A percentile compares a stretch with the other conserved stretches of the same genome.
phyloP scores from a whole-genome alignment of 2,113 vertebrate genomes.

The Engraulis encrasicolus region DNA sequence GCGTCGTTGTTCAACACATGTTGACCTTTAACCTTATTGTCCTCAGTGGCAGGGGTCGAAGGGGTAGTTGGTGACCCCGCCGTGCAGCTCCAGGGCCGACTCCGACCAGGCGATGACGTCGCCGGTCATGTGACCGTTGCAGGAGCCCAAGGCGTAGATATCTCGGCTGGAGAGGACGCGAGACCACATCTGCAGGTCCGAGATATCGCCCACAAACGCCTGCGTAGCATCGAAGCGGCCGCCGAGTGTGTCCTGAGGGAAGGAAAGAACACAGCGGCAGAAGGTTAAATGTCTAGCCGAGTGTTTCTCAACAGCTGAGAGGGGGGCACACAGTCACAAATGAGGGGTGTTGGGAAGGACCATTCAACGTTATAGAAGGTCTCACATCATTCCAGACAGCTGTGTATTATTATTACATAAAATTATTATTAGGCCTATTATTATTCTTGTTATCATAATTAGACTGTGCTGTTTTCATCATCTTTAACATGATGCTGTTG shows the following conservation, averaged over 20 bases:
- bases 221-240: slow-evolving; percentile 82
- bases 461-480: too few relatives aligned
- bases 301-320: too few relatives aligned
- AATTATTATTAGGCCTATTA: too few relatives aligned
- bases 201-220: slow-evolving; percentile 82
- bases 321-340: too few relatives aligned
- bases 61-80: slow-evolving; percentile 77
- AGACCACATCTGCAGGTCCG: slow-evolving; percentile 83
- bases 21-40: neutral
- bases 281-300: too few relatives aligned
- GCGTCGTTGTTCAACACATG: neutral
- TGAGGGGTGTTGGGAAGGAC: too few relatives aligned
- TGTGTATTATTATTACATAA: too few relatives aligned
- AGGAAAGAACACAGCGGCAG: neutral
- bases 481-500: too few relatives aligned
- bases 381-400: too few relatives aligned
- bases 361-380: too few relatives aligned
- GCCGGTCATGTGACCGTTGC: slow-evolving; percentile 71
- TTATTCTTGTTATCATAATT: too few relatives aligned
- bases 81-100: slow-evolving; percentile 75
- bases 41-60: slow-evolving; percentile 76
- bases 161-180: slow-evolving; percentile 73
- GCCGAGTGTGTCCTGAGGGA: slow-evolving; percentile 77
- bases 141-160: slow-evolving; percentile 76
- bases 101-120: slow-evolving; percentile 80